These are phyloP conservation scores for Spea hammondii DNA, from an alignment of 2,797 vertebrate genomes.

Conservation along the genomic window DNA sequence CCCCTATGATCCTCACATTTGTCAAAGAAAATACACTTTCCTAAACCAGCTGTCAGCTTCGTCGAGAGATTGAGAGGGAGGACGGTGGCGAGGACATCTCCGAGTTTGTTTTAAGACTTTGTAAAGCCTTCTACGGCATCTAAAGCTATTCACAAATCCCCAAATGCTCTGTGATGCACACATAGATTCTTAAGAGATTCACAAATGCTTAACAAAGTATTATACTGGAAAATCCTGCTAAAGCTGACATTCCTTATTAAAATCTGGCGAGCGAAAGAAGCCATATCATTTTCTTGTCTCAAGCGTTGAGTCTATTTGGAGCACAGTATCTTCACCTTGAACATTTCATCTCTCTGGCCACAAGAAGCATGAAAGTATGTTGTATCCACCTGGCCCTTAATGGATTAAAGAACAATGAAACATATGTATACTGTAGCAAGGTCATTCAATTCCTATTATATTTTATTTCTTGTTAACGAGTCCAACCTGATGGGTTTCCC, in stretches of 20 bases:
- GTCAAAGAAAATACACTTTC: background rate
- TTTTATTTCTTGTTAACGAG: too few relatives aligned
- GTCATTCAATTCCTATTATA: too few relatives aligned
- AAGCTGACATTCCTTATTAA: constrained; percentile 6
- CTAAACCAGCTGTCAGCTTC: background rate
- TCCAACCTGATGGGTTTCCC: too few relatives aligned
- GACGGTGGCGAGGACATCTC: background rate
- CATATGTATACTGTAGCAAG: too few relatives aligned
- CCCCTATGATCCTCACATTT: background rate
- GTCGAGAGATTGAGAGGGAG: background rate
- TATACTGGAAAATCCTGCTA: constrained; percentile 11
- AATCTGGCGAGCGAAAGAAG: constrained; percentile 1
- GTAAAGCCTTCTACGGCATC: background rate
- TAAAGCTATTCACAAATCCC: constrained; percentile 24
- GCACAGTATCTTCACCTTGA: too few relatives aligned
- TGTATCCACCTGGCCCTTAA: too few relatives aligned
- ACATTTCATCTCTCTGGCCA: background rate
- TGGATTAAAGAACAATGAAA: too few relatives aligned
- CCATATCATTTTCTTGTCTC: background rate
- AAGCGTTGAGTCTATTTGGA: too few relatives aligned
- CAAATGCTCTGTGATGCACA: background rate
- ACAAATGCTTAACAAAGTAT: constrained; percentile 6
- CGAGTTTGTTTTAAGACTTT: background rate
- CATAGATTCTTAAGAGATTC: constrained; percentile 1
- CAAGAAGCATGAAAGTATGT: too few relatives aligned